Base-by-base conservation (phyloP, 2,888 invertebrate species). In the Patella caerulea region DNA sequence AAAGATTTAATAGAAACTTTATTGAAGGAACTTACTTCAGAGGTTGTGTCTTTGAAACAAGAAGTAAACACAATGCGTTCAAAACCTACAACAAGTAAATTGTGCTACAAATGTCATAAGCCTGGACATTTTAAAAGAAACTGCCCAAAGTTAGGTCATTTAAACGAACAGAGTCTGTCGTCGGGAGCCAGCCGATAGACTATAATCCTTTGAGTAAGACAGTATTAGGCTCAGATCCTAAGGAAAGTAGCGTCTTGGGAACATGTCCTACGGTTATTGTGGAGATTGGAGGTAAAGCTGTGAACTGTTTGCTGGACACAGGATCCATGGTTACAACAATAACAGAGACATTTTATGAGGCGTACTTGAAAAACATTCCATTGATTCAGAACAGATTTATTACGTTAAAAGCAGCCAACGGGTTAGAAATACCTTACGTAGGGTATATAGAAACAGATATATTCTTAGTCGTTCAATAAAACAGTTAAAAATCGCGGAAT, bases 361-460 rank as follows among this genome's bases (percentile, higher is more conserved):
- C 34, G 3, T 34, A 34, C 34, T 34, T 34, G 34, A 59, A 19
- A 59, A 59, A 59, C 7, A 59, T 59, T 59, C 59, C 59, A n/a
- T 15, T 59, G 59, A 59, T 59, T 5, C 17, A 59, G 19, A 19
- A 59, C 59, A 59, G 19, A n/a, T 59, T 59, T 19, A 15, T 59
- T n/a, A n/a, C 59, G 17, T 59, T 59, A 59, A 59, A 59, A 59
- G 59, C 59, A 59, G 59, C 59, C 17, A 59, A 59, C 15, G 59
- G 59, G 17, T 59, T 59, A 59, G 59, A 59, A 59, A 59, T 59
- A 7, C 59, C 59, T 5, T 59, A 59, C 59, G 19, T 59, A 24
- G 34, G 34, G 34, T 34, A 34, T 34, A 34, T 34, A 34, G 34
- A 34, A 34, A 34, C 34, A 34, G 34, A 34, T 34, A 34, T 34